These are phyloP conservation scores for Temnopleurus reevesii DNA, from an alignment of 53 echinoderm and acorn worm species.

Conservation along the genomic window DNA sequence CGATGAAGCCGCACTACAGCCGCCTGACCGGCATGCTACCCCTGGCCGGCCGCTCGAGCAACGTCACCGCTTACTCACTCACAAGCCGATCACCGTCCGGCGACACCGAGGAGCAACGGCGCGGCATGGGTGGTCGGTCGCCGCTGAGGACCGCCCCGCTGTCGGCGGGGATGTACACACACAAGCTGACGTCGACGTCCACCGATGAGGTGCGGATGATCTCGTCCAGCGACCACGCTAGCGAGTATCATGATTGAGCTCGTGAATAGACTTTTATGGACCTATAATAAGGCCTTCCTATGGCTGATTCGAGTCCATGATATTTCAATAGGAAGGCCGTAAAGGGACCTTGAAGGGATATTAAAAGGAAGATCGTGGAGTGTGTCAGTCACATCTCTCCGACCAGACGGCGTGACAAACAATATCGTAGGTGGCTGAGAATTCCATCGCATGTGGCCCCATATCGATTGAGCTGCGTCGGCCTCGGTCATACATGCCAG, in stretches of 20 bases:
- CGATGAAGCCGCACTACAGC: constrained; percentile 44
- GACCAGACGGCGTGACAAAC: too few species aligned
- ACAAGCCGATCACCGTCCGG: neutral
- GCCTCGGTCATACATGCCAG: too few species aligned
- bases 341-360: too few species aligned
- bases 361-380: too few species aligned
- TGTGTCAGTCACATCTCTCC: too few species aligned
- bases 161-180: neutral
- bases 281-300: too few species aligned
- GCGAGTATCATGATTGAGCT: neutral
- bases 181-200: constrained; percentile 16
- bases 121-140: neutral
- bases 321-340: too few species aligned
- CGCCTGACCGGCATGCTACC: constrained; percentile 31
- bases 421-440: too few species aligned
- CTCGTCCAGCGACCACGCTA: neutral
- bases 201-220: constrained; percentile 11
- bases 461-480: too few species aligned
- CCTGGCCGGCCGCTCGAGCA: neutral
- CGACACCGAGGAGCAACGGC: neutral
- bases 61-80: constrained; percentile 32
- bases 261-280: too few species aligned
- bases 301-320: too few species aligned
- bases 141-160: constrained; percentile 32
- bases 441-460: too few species aligned